Evolutionary conservation across 2,888 invertebrate genomes (phyloP).

Genomic region (Caenorhabditis auriculariae): DNA sequence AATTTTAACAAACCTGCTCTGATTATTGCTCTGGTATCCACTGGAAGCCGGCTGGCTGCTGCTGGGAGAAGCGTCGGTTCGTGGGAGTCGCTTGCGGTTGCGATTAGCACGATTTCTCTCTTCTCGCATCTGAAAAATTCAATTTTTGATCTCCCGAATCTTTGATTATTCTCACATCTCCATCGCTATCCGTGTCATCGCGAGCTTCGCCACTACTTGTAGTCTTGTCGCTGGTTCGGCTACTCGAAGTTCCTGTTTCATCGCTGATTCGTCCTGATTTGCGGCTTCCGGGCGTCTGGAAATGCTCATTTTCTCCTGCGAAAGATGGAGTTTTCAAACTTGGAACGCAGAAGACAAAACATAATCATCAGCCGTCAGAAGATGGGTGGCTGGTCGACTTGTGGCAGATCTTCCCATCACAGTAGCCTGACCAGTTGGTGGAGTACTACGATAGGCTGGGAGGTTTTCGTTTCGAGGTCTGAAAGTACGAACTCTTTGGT

Average conservation of each 20-base stretch:
- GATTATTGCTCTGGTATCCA: conserved; percentile 56
- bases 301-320: neutral
- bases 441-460: conserved; percentile 47
- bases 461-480: conserved; percentile 40
- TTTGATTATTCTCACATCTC: conserved; percentile 16
- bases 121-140: conserved; percentile 23
- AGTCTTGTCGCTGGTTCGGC: conserved; percentile 35
- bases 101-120: conserved; percentile 15
- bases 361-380: conserved; percentile 56
- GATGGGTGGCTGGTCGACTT: conserved; percentile 36
- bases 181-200: conserved; percentile 38
- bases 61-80: conserved; percentile 19
- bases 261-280: conserved; percentile 24
- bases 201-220: conserved; percentile 36
- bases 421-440: conserved; percentile 42
- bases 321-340: neutral
- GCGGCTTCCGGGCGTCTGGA: conserved; percentile 25
- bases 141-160: too few species aligned
- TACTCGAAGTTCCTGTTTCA: conserved; percentile 37
- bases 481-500: conserved; percentile 5
- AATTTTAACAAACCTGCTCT: neutral
- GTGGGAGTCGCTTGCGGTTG: conserved; percentile 26
- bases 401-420: conserved; percentile 23
- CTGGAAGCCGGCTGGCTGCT: conserved; percentile 47
- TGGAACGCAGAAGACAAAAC: conserved; percentile 49